Base-by-base conservation (phyloP, 2,888 invertebrate species). In the Drosophila atripex region DNA sequence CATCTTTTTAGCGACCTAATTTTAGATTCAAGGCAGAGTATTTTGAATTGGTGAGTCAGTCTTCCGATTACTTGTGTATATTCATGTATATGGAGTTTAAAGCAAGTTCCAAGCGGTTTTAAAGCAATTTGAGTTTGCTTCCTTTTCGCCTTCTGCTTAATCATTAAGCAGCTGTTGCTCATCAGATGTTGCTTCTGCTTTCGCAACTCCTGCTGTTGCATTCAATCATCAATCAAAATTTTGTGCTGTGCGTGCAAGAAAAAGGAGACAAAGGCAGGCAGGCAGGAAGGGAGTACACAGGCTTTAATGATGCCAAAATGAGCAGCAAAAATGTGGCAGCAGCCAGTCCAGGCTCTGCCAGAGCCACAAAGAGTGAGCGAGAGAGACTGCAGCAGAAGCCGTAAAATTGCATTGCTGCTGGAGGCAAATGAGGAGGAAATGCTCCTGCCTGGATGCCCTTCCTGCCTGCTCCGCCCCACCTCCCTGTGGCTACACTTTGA, bases 151-250 rank as follows among this genome's bases (percentile, higher is more conserved):
- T 61, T 59, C 55, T 50, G 70, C 70, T 65, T 52, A 76, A 85
- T 87, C 86, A 83, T 83, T 83, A 85, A 83, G 86, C 88, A 85
- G 88, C 86, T 85, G 75, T 59, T 71, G 56, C 60, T 64, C 71
- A 73, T 73, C 55, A 65, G 46, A 46, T 64, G 68, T 18, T 56
- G 75, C 53, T 64, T 43, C 28, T 57, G 56, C 12, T 41, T 38
- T 43, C 53, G 63, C 49, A 52, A 59, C 16, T 73, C 71, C 30
- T 60, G 72, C 35, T 60, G 60, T 57, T 85, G 73, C 87, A 75
- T 86, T 88, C 83, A 83, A 86, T 84, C 88, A 84, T 84, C 84
- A 84, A 84, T 84, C 84, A 84, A 84, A 85, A 84, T 86, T 82
- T 87, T 83, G 73, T 56, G 64, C 64, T 77, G 83, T 87, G 88